Evolutionary conservation across 2,797 vertebrate species (phyloP).

Genomic region (Helicolenus hilgendorfi): DNA sequence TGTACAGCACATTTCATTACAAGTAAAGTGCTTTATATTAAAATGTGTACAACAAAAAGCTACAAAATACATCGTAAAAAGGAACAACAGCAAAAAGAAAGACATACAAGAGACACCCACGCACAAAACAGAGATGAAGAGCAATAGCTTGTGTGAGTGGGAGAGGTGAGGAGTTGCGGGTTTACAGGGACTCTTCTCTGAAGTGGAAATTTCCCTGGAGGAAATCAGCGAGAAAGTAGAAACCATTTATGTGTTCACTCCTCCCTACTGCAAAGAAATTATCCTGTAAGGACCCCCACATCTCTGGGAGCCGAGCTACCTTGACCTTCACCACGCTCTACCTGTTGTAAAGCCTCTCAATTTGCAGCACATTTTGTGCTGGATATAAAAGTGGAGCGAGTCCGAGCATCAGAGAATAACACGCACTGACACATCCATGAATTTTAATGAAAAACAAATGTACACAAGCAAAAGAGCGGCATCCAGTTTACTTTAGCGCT

Average conservation of each 20-base stretch:
- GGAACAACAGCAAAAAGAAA: neutral
- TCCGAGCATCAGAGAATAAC: constrained; percentile 14
- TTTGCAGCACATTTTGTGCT: constrained; percentile 53
- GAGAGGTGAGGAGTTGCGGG: neutral
- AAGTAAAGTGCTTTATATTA: neutral
- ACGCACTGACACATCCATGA: constrained; percentile 40
- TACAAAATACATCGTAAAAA: neutral
- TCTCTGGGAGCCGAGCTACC: constrained; percentile 19
- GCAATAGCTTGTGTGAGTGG: constrained; percentile 2
- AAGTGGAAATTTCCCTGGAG: constrained; percentile 75
- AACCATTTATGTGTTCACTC: constrained; percentile 72
- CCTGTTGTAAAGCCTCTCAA: constrained; percentile 66
- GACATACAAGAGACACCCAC: neutral
- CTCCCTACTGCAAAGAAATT: constrained; percentile 69
- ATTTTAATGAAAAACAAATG: constrained; percentile 53
- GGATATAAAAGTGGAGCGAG: constrained; percentile 50
- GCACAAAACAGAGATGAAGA: neutral
- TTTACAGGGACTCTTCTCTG: constrained; percentile 63
- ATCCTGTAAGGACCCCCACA: constrained; percentile 58
- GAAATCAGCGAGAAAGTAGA: constrained; percentile 71
- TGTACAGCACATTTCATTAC: neutral
- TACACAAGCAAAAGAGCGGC: neutral
- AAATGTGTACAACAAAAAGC: neutral
- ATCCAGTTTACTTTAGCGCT: neutral
- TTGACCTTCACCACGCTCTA: constrained; percentile 71